Evolutionary conservation across 2,797 vertebrate species (phyloP), one percentile per base, ranked within the genome.

Genomic region (Otolemur crassicaudatus): DNA sequence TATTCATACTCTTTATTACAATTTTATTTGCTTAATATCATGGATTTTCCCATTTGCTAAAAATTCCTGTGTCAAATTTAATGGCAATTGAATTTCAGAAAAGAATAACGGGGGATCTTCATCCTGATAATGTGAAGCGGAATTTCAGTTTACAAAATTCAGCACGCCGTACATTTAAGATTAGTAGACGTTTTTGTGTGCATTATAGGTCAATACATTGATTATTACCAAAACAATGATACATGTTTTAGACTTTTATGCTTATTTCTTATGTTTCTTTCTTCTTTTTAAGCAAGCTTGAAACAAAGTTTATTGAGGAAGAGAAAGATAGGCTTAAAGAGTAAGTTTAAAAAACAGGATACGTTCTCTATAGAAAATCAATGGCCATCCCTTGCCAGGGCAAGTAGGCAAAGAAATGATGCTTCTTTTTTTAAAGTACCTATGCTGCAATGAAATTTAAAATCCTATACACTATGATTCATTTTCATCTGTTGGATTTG

Each of bases 21-120:
- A 23, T n/a, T 96, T 97, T 96, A 81, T 91, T 95, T 94, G 85
- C 96, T 70, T 81, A 83, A 29, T 63, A 69, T 63, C 58, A 89
- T n/a, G 82, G 46, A n/a, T 67, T 77, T 91, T 72, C 10, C 20
- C 5, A 46, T 76, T 77, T 73, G 7, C 77, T 85, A 34, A 92
- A 90, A 63, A 73, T 53, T 81, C 19, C 72, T 43, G 0, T 29
- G 7, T 85, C 13, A 94, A 95, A 83, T 31, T 70, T 60, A 90
- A 65, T 20, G 46, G 5, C 40, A 61, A 56, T 2, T 20, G 25
- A 56, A 2, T 82, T 83, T 97, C 11, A 60, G 58, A 58, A 10
- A 67, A 7, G 8, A 17, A 16, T 58, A 83, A 9, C 2, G 14
- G 49, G 25, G 6, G 22, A 3, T 81, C 14, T 63, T 16, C 56